Evolutionary conservation across 2,113 vertebrate species (phyloP).

Genomic region (Pseudopipra pipra): DNA sequence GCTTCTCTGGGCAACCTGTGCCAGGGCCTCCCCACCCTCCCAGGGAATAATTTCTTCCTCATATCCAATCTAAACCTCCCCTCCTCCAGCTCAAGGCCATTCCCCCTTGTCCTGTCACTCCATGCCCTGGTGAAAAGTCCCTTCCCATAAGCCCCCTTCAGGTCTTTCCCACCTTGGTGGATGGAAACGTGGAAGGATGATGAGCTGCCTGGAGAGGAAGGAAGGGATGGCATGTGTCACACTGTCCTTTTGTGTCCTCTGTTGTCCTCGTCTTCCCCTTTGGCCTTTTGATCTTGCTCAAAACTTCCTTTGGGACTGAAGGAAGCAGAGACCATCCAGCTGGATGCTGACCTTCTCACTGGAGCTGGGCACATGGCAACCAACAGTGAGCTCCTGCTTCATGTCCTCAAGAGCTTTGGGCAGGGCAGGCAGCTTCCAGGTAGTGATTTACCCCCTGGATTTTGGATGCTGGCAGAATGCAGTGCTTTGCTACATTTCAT

Average conservation of each 20-base stretch:
- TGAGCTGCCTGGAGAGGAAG: neutral
- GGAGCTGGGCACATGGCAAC: neutral
- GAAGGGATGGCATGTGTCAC: neutral
- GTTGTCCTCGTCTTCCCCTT: neutral
- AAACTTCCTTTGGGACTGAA: neutral
- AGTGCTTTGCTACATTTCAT: neutral
- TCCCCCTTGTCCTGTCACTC: neutral
- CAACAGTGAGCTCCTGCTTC: neutral
- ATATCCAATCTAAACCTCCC: too few relatives aligned
- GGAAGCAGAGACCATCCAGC: neutral
- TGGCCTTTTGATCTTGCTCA: neutral
- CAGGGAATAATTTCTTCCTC: neutral
- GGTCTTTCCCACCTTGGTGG: neutral
- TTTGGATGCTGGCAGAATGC: neutral
- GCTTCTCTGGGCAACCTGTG: neutral
- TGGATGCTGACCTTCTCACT: neutral
- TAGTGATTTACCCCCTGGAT: neutral
- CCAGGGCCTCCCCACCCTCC: rapidly evolving
- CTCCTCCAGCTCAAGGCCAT: neutral
- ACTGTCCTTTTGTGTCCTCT: neutral
- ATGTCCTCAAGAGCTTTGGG: neutral
- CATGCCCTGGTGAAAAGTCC: neutral
- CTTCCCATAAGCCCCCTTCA: neutral
- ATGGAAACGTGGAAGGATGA: neutral
- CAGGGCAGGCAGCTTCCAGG: neutral